A percentile compares a stretch with the other conserved stretches of the same genome.
Conservation (phyloP, 2,113 vertebrate genomes). For the Lepisosteus oculatus region DNA sequence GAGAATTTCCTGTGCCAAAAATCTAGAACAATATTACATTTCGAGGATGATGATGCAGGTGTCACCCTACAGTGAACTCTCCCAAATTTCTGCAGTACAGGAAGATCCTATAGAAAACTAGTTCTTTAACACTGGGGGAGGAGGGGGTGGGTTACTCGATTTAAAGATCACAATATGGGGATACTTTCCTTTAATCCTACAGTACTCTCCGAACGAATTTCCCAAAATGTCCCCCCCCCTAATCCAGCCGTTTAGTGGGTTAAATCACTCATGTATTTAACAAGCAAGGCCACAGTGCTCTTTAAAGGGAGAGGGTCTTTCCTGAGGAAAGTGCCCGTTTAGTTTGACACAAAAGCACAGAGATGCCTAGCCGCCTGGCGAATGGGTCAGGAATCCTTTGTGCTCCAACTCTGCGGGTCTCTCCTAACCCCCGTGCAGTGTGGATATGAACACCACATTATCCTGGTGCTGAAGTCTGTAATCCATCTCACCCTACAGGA, state of each 20-base stretch:
- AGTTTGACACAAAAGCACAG: neutral
- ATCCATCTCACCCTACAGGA: conserved; percentile 84
- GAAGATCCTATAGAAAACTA: neutral
- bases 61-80: neutral
- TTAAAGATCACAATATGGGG: neutral
- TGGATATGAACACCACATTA: conserved; percentile 93
- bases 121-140: too few relatives aligned
- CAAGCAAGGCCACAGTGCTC: neutral
- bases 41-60: neutral
- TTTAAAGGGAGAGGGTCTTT: neutral
- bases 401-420: neutral
- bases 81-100: neutral
- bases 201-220: neutral
- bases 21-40: neutral
- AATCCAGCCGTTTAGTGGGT: neutral
- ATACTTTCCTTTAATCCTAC: neutral
- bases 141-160: neutral
- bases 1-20: too few relatives aligned
- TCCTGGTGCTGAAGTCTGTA: conserved; percentile 90
- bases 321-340: neutral
- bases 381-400: neutral
- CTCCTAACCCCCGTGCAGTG: conserved; percentile 87
- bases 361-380: neutral
- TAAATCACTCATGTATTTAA: conserved; percentile 1
- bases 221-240: neutral